These are phyloP conservation scores for Cyprinus carpio DNA, from an alignment of 2,113 vertebrate genomes.

Conservation along the genomic window DNA sequence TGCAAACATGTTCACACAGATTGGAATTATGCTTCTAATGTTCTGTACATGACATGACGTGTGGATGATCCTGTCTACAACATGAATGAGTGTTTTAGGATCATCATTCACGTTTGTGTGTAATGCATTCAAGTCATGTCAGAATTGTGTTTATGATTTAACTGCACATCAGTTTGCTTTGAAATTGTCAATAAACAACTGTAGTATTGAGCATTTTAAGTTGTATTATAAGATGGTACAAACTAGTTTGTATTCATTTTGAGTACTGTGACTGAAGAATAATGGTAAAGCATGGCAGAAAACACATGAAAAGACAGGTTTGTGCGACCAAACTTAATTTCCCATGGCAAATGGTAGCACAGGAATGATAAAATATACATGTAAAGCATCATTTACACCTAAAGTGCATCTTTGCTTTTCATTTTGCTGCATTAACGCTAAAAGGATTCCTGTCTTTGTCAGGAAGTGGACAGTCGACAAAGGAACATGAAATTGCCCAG, in stretches of 20 bases:
- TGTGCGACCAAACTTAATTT: too few species aligned
- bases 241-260: too few species aligned
- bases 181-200: not conserved
- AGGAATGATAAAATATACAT: not conserved
- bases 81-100: not conserved
- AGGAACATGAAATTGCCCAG: not conserved
- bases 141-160: not conserved
- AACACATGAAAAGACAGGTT: too few species aligned
- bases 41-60: not conserved
- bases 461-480: not conserved
- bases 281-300: not conserved
- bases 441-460: not conserved
- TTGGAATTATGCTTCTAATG: not conserved
- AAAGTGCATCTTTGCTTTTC: not conserved
- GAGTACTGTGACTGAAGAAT: too few species aligned
- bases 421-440: not conserved
- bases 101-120: not conserved
- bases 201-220: too few species aligned
- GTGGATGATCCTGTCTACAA: not conserved
- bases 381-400: not conserved
- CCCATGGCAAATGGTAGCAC: too few species aligned
- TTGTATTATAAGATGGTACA: not conserved
- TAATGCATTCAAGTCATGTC: not conserved
- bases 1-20: not conserved
- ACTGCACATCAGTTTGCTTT: not conserved